These are phyloP conservation scores for Nemotelus nigrinus DNA, from an alignment of 2,888 invertebrate species.

Conservation along the genomic window DNA sequence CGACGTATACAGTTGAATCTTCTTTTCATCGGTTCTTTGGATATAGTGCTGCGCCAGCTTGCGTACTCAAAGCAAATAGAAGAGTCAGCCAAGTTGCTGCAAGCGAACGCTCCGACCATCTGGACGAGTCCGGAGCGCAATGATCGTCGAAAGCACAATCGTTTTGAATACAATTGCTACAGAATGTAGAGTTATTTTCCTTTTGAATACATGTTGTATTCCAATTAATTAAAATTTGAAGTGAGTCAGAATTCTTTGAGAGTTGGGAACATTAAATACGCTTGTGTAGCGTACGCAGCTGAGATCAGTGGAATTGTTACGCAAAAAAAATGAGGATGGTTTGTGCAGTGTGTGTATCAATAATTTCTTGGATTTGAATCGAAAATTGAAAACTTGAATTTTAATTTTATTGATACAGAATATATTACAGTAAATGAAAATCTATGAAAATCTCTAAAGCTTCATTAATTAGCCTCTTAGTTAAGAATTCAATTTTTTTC, in stretches of 20 bases:
- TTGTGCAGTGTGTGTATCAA: too few species aligned
- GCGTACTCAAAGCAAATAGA: not conserved
- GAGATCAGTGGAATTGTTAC: not conserved
- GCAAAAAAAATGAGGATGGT: not conserved
- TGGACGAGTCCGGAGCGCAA: slow-evolving; percentile 31
- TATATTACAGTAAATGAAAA: too few species aligned
- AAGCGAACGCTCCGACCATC: slow-evolving; percentile 11
- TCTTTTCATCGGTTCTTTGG: not conserved
- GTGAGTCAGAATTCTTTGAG: slow-evolving; percentile 43
- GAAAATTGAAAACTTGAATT: too few species aligned
- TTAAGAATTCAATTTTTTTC: too few species aligned
- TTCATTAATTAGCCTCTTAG: too few species aligned
- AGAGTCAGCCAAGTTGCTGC: not conserved
- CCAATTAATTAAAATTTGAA: slow-evolving; percentile 51
- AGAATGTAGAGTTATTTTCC: slow-evolving; percentile 27
- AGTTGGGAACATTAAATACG: not conserved
- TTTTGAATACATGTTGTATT: slow-evolving; percentile 36
- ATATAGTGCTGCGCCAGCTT: too few species aligned
- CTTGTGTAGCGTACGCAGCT: not conserved
- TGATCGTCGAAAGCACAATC: slow-evolving; percentile 18
- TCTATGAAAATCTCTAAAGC: too few species aligned
- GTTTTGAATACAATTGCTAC: slow-evolving; percentile 49
- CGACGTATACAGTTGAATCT: not conserved
- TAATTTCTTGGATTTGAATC: too few species aligned
- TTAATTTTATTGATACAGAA: too few species aligned